Evolutionary conservation across 1,140 invertebrate species (phyloP), one percentile per base, ranked within the genome.

Genomic region (Papilio polytes): DNA sequence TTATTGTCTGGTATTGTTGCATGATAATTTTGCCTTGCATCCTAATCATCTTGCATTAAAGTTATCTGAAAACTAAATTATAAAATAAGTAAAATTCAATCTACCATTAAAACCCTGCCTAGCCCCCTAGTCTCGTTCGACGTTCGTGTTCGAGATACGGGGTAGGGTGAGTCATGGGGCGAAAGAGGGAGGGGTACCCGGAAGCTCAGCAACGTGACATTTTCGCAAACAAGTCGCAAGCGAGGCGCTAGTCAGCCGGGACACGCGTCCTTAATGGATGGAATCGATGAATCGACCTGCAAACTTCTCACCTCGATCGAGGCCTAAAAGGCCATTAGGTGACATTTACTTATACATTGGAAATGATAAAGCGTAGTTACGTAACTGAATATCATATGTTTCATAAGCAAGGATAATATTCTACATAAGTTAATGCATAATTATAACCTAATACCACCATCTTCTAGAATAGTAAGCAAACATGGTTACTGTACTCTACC

Each of bases 221-320:
- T 92, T 88, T 91, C 88, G 87, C 90, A 92, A 92, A 93, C 90
- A 91, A 91, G 88, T 85, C 86, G 80, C 85, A 84, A 86, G 81
- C 79, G 84, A 81, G 85, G 83, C 85, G 84, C 85, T 85, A 78
- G 84, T 26, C 78, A 53, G 20, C n/a, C n/a, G 59, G 41, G 59
- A 70, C 36, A 72, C 20, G 63, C 78, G 78, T 70, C 63, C 73
- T 82, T 82, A 86, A 85, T 82, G 59, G 82, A 80, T 80, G 82
- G 87, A 88, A 89, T 89, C 89, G 86, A 90, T 91, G 86, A 89
- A 90, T 89, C 84, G 82, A 81, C 46, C 76, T 74, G 81, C 80
- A 80, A 81, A 82, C 76, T 82, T 83, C 81, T 56, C 81, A 76
- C 80, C 59, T 78, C 10, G 46, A 76, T 48, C 74, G 74, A 53